Evolutionary conservation across 2,113 vertebrate species (phyloP).

Genomic region (Diadophis punctatus): DNA sequence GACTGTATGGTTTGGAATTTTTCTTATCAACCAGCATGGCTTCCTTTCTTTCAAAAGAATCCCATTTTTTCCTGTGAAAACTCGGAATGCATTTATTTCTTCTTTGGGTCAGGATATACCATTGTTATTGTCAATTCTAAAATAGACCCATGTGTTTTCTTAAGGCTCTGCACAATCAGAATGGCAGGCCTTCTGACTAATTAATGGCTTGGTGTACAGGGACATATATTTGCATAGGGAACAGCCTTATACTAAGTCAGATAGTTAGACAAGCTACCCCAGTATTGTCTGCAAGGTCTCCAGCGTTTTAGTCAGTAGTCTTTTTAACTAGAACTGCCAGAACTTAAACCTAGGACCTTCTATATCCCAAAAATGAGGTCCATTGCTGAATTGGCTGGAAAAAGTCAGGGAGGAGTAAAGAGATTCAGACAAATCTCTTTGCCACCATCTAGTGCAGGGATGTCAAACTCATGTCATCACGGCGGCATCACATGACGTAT

Average conservation of each 20-base stretch:
- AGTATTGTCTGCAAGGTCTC: neutral
- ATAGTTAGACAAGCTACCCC: neutral
- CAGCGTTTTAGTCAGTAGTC: neutral
- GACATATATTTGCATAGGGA: neutral
- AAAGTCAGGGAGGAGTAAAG: neutral
- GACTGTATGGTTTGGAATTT: neutral
- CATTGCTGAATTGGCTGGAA: neutral
- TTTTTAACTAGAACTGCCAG: neutral
- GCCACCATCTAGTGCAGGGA: neutral
- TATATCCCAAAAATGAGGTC: neutral
- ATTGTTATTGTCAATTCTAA: neutral
- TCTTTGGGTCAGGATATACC: neutral
- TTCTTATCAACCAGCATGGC: neutral
- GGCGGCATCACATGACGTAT: no score
- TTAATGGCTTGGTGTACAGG: neutral
- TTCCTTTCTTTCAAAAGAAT: neutral
- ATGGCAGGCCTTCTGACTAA: neutral
- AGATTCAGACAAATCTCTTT: neutral
- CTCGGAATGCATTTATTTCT: neutral
- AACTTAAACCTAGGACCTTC: neutral
- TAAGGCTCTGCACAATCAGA: neutral
- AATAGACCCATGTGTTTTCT: neutral
- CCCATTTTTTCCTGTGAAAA: neutral
- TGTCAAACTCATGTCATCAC: no score
- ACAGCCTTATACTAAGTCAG: neutral